phyloP scores from a whole-genome alignment of 2,113 vertebrate genomes.

The Eretmochelys imbricata region DNA sequence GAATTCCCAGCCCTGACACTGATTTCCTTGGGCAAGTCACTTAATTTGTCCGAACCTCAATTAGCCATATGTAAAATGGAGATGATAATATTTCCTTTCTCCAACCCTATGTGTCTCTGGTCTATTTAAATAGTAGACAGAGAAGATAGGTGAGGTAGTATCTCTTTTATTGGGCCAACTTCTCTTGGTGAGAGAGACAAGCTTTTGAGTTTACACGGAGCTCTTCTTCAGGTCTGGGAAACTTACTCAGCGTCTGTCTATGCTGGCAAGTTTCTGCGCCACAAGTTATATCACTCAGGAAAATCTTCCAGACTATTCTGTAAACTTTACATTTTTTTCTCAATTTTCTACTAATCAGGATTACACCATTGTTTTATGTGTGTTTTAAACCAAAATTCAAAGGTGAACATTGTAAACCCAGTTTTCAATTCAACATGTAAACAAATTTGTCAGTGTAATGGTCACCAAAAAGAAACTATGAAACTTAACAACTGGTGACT shows the following conservation, averaged over 20 bases:
- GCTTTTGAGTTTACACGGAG: neutral
- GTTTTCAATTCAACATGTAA: neutral
- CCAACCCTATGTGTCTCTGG: neutral
- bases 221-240: neutral
- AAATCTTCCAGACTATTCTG: neutral
- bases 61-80: neutral
- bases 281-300: neutral
- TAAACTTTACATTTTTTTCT: neutral
- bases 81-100: neutral
- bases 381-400: neutral
- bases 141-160: neutral
- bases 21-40: neutral
- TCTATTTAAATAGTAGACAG: neutral
- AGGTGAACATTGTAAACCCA: neutral
- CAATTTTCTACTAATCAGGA: neutral
- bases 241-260: neutral
- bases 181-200: neutral
- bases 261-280: too few species aligned
- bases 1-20: neutral
- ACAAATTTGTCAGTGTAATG: neutral
- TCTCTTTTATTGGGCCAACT: neutral
- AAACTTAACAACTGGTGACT: neutral
- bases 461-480: neutral
- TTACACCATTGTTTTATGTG: neutral
- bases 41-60: conserved; percentile 10